Evolutionary conservation across 2,797 vertebrate species (phyloP).

Genomic region (Myripristis jacobus): DNA sequence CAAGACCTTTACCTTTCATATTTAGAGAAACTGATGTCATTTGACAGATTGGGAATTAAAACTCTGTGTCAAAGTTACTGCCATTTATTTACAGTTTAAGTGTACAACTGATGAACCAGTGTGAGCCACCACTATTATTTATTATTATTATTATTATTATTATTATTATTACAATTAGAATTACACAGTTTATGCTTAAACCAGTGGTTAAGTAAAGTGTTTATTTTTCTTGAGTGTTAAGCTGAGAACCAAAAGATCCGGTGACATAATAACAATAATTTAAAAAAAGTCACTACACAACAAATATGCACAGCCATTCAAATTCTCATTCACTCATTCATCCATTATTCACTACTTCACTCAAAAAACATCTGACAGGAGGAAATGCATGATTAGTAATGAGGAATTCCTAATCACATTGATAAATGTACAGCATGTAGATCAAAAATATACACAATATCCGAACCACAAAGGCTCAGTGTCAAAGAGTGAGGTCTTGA

Average conservation of each 20-base stretch:
- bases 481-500: conserved; percentile 3
- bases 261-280: no score
- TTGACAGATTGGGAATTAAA: no score
- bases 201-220: conserved; percentile 37
- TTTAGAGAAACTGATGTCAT: no score
- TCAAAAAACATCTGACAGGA: no score
- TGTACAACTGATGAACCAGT: conserved; percentile 49
- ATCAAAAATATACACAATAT: conserved; percentile 31
- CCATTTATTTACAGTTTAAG: background rate
- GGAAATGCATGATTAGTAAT: conserved; percentile 21
- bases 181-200: conserved; percentile 17
- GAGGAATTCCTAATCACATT: background rate
- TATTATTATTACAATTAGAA: conserved; percentile 15
- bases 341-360: conserved; percentile 6
- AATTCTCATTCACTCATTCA: conserved; percentile 22
- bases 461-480: conserved; percentile 11
- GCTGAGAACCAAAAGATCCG: conserved; percentile 14
- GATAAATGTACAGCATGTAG: conserved; percentile 3
- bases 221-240: conserved; percentile 47
- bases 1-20: no score
- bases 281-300: background rate
- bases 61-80: background rate
- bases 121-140: conserved; percentile 3
- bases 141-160: conserved; percentile 10
- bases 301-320: conserved; percentile 20